Percentiles rank a stretch among this genome's conserved stretches.
Conservation (phyloP, 2,113 vertebrate species). For the Plotosus lineatus region DNA sequence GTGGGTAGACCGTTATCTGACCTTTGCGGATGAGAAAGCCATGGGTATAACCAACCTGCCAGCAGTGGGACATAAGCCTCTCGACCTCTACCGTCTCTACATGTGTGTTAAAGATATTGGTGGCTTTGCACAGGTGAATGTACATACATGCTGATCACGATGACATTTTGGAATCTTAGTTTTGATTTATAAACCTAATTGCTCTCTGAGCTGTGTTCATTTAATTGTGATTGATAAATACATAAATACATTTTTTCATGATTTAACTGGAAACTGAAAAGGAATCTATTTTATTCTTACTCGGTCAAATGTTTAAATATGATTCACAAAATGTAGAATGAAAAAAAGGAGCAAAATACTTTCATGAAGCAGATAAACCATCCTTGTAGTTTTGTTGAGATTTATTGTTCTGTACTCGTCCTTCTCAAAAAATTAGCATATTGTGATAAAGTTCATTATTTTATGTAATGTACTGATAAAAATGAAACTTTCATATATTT, state of each 20-base stretch:
- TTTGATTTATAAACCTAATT: background rate
- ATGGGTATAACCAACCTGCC: slow-evolving; percentile 98
- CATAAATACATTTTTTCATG: background rate
- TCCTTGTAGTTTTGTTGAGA: no score
- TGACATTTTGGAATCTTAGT: background rate
- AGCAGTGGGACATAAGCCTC: slow-evolving; percentile 93
- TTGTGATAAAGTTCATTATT: no score
- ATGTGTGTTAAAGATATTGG: slow-evolving; percentile 97
- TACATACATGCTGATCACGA: background rate
- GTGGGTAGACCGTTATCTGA: slow-evolving; percentile 96
- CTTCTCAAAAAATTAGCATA: no score
- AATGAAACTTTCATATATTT: no score
- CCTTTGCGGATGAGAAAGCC: slow-evolving; percentile 95
- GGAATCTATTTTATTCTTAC: background rate
- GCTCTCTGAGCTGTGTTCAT: background rate
- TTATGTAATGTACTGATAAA: no score
- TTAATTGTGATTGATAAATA: background rate
- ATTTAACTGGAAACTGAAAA: background rate
- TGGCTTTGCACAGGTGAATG: slow-evolving; percentile 88
- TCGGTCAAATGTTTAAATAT: background rate
- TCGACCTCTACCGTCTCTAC: slow-evolving; percentile 96
- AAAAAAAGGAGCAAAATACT: background rate
- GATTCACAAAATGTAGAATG: background rate
- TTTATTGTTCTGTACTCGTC: no score
- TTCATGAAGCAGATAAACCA: no score